A percentile compares a stretch with the other conserved stretches of the same genome.
phyloP scores from a whole-genome alignment of 2,113 vertebrate species.

The Cryptotis parvus region DNA sequence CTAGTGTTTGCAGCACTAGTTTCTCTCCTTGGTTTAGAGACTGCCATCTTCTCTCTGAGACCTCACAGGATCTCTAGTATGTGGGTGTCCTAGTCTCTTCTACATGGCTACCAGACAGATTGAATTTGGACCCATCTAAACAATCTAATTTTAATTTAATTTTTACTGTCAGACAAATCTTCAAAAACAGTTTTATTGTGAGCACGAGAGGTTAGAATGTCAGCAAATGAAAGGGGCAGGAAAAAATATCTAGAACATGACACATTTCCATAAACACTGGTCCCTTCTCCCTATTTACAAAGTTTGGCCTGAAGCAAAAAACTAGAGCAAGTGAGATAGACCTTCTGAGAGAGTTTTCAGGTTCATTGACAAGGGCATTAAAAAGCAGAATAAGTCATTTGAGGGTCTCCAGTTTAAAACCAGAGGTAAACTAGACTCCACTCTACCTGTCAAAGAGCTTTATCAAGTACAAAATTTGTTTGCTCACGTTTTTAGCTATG shows the following conservation, averaged over 20 bases:
- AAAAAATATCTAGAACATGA: not conserved
- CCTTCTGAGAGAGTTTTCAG: not conserved
- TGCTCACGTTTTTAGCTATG: not conserved
- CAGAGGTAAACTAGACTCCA: conserved; percentile 9
- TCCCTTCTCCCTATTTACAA: not conserved
- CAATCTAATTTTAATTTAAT: not conserved
- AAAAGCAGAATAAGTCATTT: not conserved
- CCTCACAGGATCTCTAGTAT: not conserved
- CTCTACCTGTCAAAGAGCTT: not conserved
- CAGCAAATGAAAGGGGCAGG: not conserved
- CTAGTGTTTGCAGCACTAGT: not conserved
- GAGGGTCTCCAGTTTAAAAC: not conserved
- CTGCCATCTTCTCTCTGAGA: not conserved
- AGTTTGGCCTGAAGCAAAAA: not conserved
- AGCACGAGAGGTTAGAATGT: not conserved
- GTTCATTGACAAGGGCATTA: conserved; percentile 12
- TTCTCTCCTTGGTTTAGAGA: not conserved
- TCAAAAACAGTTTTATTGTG: not conserved
- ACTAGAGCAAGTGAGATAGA: not conserved
- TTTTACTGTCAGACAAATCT: not conserved
- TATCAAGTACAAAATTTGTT: not conserved
- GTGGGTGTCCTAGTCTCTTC: not conserved
- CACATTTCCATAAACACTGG: not conserved
- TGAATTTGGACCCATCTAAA: not conserved
- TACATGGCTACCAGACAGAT: not conserved